These are phyloP conservation scores for Echiichthys vipera DNA, from an alignment of 2,797 vertebrate species.

Conservation along the genomic window DNA sequence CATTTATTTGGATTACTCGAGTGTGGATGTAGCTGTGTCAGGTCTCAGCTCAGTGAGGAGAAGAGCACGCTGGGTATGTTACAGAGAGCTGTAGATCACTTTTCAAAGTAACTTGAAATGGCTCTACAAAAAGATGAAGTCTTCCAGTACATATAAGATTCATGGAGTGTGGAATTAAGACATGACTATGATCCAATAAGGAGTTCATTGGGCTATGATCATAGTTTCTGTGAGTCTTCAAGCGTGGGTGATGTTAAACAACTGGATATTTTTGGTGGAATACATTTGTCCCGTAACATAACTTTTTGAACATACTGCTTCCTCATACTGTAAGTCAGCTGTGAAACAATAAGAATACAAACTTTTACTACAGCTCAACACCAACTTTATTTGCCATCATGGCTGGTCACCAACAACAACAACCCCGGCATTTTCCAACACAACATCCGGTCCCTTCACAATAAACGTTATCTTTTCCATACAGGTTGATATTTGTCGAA, in stretches of 20 bases:
- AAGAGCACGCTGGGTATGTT: slow-evolving; percentile 33
- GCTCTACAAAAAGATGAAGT: slow-evolving; percentile 36
- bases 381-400: too few species aligned
- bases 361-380: too few species aligned
- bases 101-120: slow-evolving; percentile 49
- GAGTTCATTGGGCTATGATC: slow-evolving; percentile 63
- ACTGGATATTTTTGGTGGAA: slow-evolving; percentile 67
- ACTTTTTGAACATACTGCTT: slow-evolving; percentile 52
- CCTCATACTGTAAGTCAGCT: too few species aligned
- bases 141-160: slow-evolving; percentile 36
- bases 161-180: slow-evolving; percentile 72
- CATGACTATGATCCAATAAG: slow-evolving; percentile 53
- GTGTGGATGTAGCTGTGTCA: slow-evolving; percentile 80
- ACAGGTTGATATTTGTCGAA: too few species aligned
- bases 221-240: slow-evolving; percentile 41
- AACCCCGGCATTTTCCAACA: too few species aligned
- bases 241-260: slow-evolving; percentile 30
- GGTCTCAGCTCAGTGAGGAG: slow-evolving; percentile 54
- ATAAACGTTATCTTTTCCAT: too few species aligned
- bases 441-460: too few species aligned
- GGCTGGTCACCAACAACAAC: too few species aligned
- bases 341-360: too few species aligned
- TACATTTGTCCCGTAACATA: slow-evolving; percentile 46
- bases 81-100: slow-evolving; percentile 47
- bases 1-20: slow-evolving; percentile 80